Base-by-base conservation (phyloP, 92 coral and sea anemone species). In the Actinostola sp. region DNA sequence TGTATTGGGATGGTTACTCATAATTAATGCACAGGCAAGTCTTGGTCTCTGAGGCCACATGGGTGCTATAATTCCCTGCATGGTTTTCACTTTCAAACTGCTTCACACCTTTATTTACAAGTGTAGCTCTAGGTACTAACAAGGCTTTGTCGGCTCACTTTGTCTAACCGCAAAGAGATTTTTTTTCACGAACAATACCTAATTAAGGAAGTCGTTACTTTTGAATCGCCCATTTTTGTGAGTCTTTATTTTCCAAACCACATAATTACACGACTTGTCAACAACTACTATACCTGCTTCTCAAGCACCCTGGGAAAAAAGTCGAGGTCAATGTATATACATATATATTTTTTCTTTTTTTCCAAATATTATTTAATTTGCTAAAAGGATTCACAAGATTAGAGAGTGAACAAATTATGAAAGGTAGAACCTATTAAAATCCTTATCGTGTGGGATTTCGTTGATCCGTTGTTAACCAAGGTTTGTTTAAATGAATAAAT, bases 121-220 rank as follows among this genome's bases (percentile, higher is more conserved):
- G 66, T 61, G 66, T 61, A 31, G 20, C 38, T 42, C 27, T 61
- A 28, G 66, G 54, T 51, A 33, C 61, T 51, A 68, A 51, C 50
- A 51, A 68, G 62, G 30, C 57, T 27, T 56, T 51, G 62, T 52
- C 74, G 74, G 74, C 62, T 68, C 51, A 28, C 74, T 68, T 68
- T 68, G 74, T 14, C 50, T 25, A 49, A 33, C 74, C 61, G 62
- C 62, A 68, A 68, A 31, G 13, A 68, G 61, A 68, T 14, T 9
- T n/a, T 45, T n/a, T 24, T n/a, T 43, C 25, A 64, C 32, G 17
- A 64, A 64, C 70, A 62, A 62, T 35, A n/a, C 21, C 13, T 41
- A 35, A 62, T 36, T 31, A 41, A 39, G 49, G 48, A 62, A 62
- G 50, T 62, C 48, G 50, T 62, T 62, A 36, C n/a, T n/a, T n/a